Conservation (phyloP, 1,140 invertebrate genomes). For the Sitobion miscanthi region DNA sequence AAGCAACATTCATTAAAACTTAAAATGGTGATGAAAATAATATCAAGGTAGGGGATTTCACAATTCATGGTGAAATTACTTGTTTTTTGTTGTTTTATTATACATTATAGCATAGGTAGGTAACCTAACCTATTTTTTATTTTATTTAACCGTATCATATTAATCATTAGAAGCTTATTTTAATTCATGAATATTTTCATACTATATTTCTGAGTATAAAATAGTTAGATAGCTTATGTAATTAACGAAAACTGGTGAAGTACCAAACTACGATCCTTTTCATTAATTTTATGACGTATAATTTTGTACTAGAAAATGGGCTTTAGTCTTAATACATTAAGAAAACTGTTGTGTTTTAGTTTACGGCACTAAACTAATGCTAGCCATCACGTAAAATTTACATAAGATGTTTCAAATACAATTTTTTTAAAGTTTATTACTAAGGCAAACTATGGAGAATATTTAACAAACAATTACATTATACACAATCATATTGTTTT, state of each 20-base stretch:
- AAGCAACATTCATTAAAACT: background rate
- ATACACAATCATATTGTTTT: background rate
- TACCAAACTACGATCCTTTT: background rate
- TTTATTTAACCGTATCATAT: background rate
- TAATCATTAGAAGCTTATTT: background rate
- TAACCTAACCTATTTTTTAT: background rate
- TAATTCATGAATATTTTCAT: background rate
- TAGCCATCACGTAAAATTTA: background rate
- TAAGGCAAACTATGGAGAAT: background rate
- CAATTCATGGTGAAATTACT: background rate
- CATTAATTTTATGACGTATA: background rate
- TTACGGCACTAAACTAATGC: background rate
- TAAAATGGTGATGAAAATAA: background rate
- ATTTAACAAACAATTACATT: background rate
- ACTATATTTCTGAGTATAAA: background rate
- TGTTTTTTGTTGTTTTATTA: background rate
- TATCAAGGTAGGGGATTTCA: background rate
- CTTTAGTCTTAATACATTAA: background rate
- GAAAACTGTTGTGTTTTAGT: background rate
- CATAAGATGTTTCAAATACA: background rate
- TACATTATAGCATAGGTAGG: background rate
- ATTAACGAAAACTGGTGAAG: background rate
- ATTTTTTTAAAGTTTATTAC: background rate
- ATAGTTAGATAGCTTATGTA: background rate
- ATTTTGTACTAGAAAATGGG: background rate